A percentile compares a stretch with the other conserved stretches of the same genome.
Conservation (phyloP, 2,888 invertebrate genomes). For the Nematopogon swammerdamellus region DNA sequence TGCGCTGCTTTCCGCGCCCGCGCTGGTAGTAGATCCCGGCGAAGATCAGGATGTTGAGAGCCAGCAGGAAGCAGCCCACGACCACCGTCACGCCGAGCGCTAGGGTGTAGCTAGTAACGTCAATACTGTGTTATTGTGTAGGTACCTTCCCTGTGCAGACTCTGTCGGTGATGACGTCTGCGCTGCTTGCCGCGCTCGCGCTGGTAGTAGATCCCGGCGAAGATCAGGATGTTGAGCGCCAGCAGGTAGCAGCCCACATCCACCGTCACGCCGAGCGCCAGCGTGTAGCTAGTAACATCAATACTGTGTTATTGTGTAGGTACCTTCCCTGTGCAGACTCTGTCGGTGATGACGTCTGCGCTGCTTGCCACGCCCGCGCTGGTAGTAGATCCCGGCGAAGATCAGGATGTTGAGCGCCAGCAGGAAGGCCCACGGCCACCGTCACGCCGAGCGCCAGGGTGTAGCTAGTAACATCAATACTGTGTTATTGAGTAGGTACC, state of each 20-base stretch:
- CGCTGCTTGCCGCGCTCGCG: slow-evolving; percentile 49
- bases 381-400: slow-evolving; percentile 74
- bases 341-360: slow-evolving; percentile 22
- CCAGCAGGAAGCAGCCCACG: slow-evolving; percentile 72
- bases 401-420: slow-evolving; percentile 70
- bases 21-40: slow-evolving; percentile 74
- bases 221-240: slow-evolving; percentile 70
- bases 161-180: slow-evolving; percentile 21
- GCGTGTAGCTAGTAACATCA: slow-evolving; percentile 59
- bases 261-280: slow-evolving; percentile 73
- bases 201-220: slow-evolving; percentile 74
- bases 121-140: slow-evolving; percentile 7
- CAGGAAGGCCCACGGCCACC: slow-evolving; percentile 70
- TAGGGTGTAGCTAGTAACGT: slow-evolving; percentile 62
- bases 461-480: slow-evolving; percentile 58
- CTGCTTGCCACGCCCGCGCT: slow-evolving; percentile 55
- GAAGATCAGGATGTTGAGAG: slow-evolving; percentile 73
- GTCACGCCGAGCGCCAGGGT: slow-evolving; percentile 76
- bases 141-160: slow-evolving; percentile 17
- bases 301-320: slow-evolving; percentile 8
- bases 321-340: slow-evolving; percentile 17
- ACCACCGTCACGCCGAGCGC: slow-evolving; percentile 75
- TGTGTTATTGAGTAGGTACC: slow-evolving; percentile 3
- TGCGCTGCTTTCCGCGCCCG: slow-evolving; percentile 44
- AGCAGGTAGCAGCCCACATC: slow-evolving; percentile 73